Base-by-base conservation (phyloP, 2,113 vertebrate species). In the Lutjanus erythropterus region DNA sequence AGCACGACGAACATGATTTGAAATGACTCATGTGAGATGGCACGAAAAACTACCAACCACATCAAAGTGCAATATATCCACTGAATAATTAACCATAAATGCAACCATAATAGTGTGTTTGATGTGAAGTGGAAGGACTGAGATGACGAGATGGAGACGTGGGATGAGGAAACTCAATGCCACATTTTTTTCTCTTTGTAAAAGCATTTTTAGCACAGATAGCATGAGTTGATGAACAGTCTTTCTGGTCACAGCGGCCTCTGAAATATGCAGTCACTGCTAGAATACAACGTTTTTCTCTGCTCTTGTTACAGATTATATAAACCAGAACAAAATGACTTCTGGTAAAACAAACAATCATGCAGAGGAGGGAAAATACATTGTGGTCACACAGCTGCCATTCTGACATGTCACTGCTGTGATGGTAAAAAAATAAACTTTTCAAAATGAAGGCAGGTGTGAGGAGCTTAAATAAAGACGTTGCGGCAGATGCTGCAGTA, bases 21-120 rank as follows among this genome's bases (percentile, higher is more conserved):
- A 84, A 84, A 86, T 71, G 59, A 76, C 64, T 76, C 19, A 12
- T 23, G 41, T 42, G n/a, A 66, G 35, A 70, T 53, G 67, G 41
- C n/a, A 35, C 39, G 42, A 75, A 44, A 56, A 53, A 64, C 23
- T 47, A 56, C 9, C 46, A 49, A 25, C 55, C 59, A 77, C 49
- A 62, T 35, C 35, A 75, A 87, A 86, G 79, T 86, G 73, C 74
- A 71, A 56, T 39, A 25, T 31, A 27, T 56, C 70, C 31, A 75
- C 65, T 71, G 11, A 62, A 56, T 55, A 62, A 56, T 55, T 33
- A 75, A 23, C 52, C 23, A 69, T 31, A 53, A 83, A 74, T 62
- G 39, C 44, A 56, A 21, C 50, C 42, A n/a, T 68, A 74, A 72
- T 72, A 81, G 67, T 67, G 56, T 82, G 44, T 74, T 72, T 71